Base-by-base conservation (phyloP, 2,113 vertebrate genomes). In the Mugil cephalus region DNA sequence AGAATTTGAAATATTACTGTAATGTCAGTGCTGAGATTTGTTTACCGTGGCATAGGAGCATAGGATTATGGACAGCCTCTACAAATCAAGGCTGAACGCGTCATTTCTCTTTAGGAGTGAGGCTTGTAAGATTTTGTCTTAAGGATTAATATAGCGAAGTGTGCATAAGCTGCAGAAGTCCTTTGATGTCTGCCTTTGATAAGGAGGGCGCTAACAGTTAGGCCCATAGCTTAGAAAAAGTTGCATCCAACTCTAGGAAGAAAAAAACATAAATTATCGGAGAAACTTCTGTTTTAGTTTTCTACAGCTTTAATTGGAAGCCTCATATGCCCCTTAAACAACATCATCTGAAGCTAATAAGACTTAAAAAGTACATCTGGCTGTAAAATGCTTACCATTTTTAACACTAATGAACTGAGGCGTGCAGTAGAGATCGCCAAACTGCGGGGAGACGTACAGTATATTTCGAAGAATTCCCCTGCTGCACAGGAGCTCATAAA, bases 311-410 rank as follows among this genome's bases (percentile, higher is more conserved):
- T 93, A 93, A 93, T 92, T 94, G 91, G 92, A 83, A 79, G 68
- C 90, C 90, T 93, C 87, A 78, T 19, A 79, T 88, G 88, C 87
- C 88, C 91, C 89, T 93, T 91, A 92, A 90, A 93, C 87, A 92
- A 89, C 87, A 93, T 92, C 87, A 91, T 91, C 88, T 88, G 90
- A 88, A 91, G 89, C 91, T 92, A 93, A 92, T 92, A 92, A 93
- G 91, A 93, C 90, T 91, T 89, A 92, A 92, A 90, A 92, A 93
- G 91, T 91, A 90, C 90, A 93, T 91, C 88, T 91, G 89, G 89
- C 90, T 89, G 80, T 80, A 92, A 93, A 93, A 93, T 79, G 88
- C 90, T 93, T 83, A 83, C 91, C 87, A 90, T 93, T 93, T 93
- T 93, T 90, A 92, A 92, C 88, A 83, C 90, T 93, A 93, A 93